These are phyloP conservation scores for Papilio xuthus DNA, from an alignment of 1,140 invertebrate species.

Conservation along the genomic window DNA sequence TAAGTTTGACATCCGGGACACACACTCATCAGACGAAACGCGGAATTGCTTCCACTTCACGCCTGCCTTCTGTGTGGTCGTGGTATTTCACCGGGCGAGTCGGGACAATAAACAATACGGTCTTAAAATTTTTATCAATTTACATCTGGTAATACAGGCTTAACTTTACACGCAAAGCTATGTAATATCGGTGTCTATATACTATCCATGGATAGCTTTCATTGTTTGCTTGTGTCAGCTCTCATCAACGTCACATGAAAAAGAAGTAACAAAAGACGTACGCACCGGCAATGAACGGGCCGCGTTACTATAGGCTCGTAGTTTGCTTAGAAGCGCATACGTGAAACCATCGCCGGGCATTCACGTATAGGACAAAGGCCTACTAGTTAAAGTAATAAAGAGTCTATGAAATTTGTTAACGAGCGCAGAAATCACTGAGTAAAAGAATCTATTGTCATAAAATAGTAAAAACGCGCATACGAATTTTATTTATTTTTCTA, in stretches of 20 bases:
- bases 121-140: too few relatives aligned
- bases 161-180: background rate
- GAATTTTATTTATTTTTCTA: too few relatives aligned
- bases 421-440: background rate
- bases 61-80: too few relatives aligned
- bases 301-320: background rate
- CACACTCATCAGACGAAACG: too few relatives aligned
- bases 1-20: too few relatives aligned
- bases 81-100: too few relatives aligned
- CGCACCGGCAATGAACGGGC: background rate
- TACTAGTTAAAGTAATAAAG: background rate
- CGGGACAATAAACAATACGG: too few relatives aligned
- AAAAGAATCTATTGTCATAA: background rate
- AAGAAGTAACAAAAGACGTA: conserved; percentile 15
- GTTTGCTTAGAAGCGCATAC: background rate
- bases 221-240: background rate
- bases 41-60: too few relatives aligned
- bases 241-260: conserved; percentile 20
- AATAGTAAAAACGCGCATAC: too few relatives aligned
- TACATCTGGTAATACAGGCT: background rate
- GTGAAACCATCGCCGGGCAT: background rate
- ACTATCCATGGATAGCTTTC: background rate
- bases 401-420: background rate
- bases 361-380: background rate
- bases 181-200: background rate